These are phyloP conservation scores for Aramus guarauna DNA, from an alignment of 2,113 vertebrate genomes.

Conservation along the genomic window DNA sequence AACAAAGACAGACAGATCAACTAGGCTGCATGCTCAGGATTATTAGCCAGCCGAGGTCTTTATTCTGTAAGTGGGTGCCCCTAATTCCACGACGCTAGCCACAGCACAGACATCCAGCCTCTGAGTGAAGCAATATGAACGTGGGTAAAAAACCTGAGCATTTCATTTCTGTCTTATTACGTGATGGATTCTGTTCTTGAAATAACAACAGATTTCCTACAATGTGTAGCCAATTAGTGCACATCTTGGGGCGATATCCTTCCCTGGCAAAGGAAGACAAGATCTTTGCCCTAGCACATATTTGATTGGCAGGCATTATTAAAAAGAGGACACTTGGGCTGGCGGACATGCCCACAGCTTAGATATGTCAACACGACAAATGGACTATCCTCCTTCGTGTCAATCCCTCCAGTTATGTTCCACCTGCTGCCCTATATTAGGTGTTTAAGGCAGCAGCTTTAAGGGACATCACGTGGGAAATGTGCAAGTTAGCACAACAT, in stretches of 20 bases:
- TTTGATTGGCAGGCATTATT: constrained; percentile 61
- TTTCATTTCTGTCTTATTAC: background rate
- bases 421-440: constrained; percentile 9
- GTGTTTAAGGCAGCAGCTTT: background rate
- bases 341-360: constrained; percentile 41
- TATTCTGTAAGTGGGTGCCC: background rate
- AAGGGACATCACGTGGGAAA: background rate
- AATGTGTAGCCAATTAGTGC: constrained; percentile 19
- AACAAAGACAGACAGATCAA: background rate
- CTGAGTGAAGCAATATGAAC: background rate
- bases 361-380: constrained; percentile 46
- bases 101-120: background rate
- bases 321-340: constrained; percentile 52
- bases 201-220: background rate
- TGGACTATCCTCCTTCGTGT: background rate
- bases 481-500: background rate
- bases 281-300: background rate
- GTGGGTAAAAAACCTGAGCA: background rate
- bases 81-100: background rate
- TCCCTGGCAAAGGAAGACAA: background rate
- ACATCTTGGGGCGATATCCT: constrained; percentile 12
- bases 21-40: background rate
- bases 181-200: background rate
- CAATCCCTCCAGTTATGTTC: background rate
- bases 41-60: background rate